phyloP scores from a whole-genome alignment of 2,888 invertebrate genomes.

The Zygothrica quintamaculata region DNA sequence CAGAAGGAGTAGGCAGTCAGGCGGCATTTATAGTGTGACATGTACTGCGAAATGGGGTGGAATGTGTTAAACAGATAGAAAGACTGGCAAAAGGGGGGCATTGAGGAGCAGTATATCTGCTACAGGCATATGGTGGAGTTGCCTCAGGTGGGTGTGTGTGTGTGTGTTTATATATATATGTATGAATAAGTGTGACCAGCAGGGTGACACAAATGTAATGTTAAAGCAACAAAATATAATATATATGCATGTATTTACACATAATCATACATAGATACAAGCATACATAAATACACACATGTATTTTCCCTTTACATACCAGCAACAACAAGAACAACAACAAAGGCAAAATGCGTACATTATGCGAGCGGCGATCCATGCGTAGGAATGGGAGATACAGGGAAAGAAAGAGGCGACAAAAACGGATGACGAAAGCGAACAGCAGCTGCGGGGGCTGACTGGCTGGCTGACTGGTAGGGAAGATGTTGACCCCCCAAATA shows the following conservation, averaged over 20 bases:
- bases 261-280: constrained; percentile 1
- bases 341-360: constrained; percentile 51
- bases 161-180: constrained; percentile 49
- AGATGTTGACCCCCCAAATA: constrained; percentile 58
- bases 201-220: constrained; percentile 68
- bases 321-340: constrained; percentile 48
- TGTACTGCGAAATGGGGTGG: constrained; percentile 70
- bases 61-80: constrained; percentile 68
- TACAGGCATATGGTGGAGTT: constrained; percentile 70
- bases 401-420: constrained; percentile 33
- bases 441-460: constrained; percentile 29
- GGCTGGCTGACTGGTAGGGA: constrained; percentile 3
- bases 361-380: constrained; percentile 55
- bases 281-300: constrained; percentile 17
- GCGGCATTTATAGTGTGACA: constrained; percentile 48
- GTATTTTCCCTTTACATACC: constrained; percentile 61
- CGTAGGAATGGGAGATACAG: constrained; percentile 57
- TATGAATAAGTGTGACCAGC: constrained; percentile 45
- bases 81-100: constrained; percentile 33
- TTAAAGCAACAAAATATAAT: constrained; percentile 47
- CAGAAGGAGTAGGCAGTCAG: constrained; percentile 49
- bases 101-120: constrained; percentile 2
- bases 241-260: constrained; percentile 17
- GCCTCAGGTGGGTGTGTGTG: constrained; percentile 65
- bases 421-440: constrained; percentile 54